Evolutionary conservation across 2,888 invertebrate genomes (phyloP).

Genomic region (Acleris cristana): DNA sequence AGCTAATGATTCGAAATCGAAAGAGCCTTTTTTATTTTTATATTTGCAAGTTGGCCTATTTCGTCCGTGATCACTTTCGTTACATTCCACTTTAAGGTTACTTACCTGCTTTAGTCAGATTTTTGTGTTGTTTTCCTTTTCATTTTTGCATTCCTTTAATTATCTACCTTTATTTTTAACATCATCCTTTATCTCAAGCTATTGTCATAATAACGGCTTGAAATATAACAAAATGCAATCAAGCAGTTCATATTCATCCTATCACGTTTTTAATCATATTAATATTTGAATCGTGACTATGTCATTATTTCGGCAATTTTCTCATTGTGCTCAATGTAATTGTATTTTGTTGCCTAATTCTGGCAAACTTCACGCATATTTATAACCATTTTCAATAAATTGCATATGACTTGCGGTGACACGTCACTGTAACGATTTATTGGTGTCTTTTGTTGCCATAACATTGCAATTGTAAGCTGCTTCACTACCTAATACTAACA

Average conservation of each 20-base stretch:
- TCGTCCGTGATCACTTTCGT: conserved; percentile 30
- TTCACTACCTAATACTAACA: too few species aligned
- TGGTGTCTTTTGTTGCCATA: conserved; percentile 67
- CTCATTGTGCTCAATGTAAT: conserved; percentile 14
- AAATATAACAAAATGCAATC: conserved; percentile 11
- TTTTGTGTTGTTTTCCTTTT: background rate
- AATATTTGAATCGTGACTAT: conserved; percentile 16
- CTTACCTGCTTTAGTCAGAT: conserved; percentile 5
- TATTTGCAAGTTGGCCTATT: conserved; percentile 26
- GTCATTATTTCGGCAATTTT: conserved; percentile 20
- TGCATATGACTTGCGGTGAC: conserved; percentile 79
- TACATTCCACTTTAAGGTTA: conserved; percentile 20
- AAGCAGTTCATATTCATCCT: conserved; percentile 2
- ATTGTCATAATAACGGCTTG: background rate
- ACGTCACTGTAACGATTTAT: conserved; percentile 74
- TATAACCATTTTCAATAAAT: conserved; percentile 64
- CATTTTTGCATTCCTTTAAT: too few species aligned
- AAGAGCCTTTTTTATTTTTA: conserved; percentile 26
- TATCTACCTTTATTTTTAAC: background rate
- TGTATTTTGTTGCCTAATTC: conserved; percentile 29
- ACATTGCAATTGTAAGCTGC: conserved; percentile 54
- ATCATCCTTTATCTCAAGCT: background rate
- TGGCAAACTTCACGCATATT: conserved; percentile 39
- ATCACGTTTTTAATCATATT: conserved; percentile 16
- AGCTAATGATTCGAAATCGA: conserved; percentile 75